Evolutionary conservation across 2,888 invertebrate species (phyloP), one percentile per base, ranked within the genome.

Genomic region (Brassicogethes aeneus): DNA sequence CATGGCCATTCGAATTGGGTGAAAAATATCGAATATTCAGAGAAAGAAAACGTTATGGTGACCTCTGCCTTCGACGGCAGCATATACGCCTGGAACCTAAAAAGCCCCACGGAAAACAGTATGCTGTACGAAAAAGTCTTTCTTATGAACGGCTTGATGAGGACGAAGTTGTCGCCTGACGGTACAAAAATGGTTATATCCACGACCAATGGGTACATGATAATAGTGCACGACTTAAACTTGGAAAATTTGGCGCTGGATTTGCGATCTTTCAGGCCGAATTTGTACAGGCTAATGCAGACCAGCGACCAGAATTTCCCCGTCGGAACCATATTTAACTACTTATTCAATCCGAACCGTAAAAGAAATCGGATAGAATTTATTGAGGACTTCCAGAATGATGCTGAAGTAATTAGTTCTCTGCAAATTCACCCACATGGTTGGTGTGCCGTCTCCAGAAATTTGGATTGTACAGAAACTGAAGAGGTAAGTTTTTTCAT

Each of bases 1-100:
- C 76, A 79, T 45, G 94, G 93, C 1, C 94, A 95, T 66, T 83
- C 87, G 0, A 92, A 91, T 69, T 95, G 94, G 94, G 94, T 73
- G 47, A 32, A 32, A 32, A 95, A 93, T 66, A 91, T 95, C 50
- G 94, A 95, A 63, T 94, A 89, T 66, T 89, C 89, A 17, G 79
- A 81, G 15, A 81, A 81, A 58, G 86, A 88, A 60, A 84, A 87
- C 47, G 72, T 91, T 5, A 73, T 95, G 42, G 82, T 95, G 10
- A 92, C 92, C 0, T 93, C 92, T 1, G 93, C 91, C 0, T 85
- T 94, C 61, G 94, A 95, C 66, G 93, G 93, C 10, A 87, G 86
- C 57, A 88, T 95, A 60, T 91, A 85, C 57, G 85, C 91, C 0
- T 95, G 95, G 95, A 90, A 94, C 61, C 86, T 94, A 17, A 91